Evolutionary conservation across 2,113 vertebrate species (phyloP), one percentile per base, ranked within the genome.

Genomic region (Oreochromis spilurus): DNA sequence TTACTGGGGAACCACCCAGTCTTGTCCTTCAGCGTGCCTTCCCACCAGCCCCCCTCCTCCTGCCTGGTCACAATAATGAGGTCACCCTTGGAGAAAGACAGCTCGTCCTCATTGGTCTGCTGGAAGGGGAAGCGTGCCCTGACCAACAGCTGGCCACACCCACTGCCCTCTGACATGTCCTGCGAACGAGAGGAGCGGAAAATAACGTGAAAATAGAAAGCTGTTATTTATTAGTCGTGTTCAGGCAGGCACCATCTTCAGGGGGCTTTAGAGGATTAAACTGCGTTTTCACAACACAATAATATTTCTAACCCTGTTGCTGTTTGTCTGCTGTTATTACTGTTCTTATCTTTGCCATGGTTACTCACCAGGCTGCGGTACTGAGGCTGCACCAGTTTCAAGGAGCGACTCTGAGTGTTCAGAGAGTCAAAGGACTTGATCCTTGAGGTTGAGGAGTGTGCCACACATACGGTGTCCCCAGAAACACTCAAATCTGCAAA

Each of bases 11-110:
- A 99, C 98, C 98, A 99, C 45, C 99, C 99, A 1, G 96, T 97
- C 93, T 96, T 97, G 95, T 98, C 97, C 11, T 96, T 97, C 75
- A 97, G 52, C 2, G 97, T 96, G 79, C 99, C 98, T 93, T 99
- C 99, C 99, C 98, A 99, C 99, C 98, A 99, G 94, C 99, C 99
- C 26, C 99, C 99, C 3, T 99, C 98, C 95, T 98, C 99, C 94
- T 98, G 97, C 84, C 98, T 97, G 11, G 91, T 97, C 87, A 99
- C 98, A 1, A 97, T 97, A 94, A 99, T 99, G 95, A 99, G 93
- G 81, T 99, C 98, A 1, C 99, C 99, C 95, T 99, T 99, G 17
- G 94, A 90, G 93, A 99, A 99, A 53, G 98, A 99, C 24, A 99
- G 97, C 88, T 99, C 99, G 36, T 99, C 98, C 94, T 99, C 99